These are phyloP conservation scores for Poecilia wingei DNA, from an alignment of 2,797 vertebrate species.

Conservation along the genomic window DNA sequence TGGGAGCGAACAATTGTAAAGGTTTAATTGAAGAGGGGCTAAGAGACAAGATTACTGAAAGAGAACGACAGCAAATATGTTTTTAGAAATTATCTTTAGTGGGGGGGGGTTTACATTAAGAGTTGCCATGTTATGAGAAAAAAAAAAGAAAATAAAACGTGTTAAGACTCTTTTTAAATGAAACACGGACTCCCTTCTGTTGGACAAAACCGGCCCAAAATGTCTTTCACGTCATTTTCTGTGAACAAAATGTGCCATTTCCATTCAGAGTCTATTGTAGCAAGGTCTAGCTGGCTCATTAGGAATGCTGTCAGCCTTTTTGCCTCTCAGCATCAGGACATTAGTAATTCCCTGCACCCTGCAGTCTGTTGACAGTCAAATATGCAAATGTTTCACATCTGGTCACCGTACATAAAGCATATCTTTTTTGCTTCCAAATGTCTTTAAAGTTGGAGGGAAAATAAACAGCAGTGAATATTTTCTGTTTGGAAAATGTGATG, in stretches of 20 bases:
- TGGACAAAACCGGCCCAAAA: slow-evolving; percentile 15
- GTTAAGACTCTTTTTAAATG: not conserved
- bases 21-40: not conserved
- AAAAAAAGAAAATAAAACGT: too few relatives aligned
- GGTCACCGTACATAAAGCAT: slow-evolving; percentile 31
- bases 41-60: not conserved
- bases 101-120: not conserved
- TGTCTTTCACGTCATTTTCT: slow-evolving; percentile 5
- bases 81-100: not conserved
- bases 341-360: slow-evolving; percentile 48
- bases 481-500: not conserved
- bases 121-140: not conserved
- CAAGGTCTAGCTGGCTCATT: slow-evolving; percentile 43
- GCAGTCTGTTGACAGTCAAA: slow-evolving; percentile 50
- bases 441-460: not conserved
- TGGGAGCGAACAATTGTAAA: slow-evolving; percentile 9
- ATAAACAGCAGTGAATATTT: not conserved
- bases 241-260: slow-evolving; percentile 44
- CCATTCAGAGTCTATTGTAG: slow-evolving; percentile 26
- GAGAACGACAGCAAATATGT: not conserved
- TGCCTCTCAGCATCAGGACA: slow-evolving; percentile 44
- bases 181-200: not conserved
- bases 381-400: slow-evolving; percentile 57
- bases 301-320: slow-evolving; percentile 33
- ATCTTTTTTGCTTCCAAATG: slow-evolving; percentile 35